These are phyloP conservation scores for Enteromius radiatus DNA, from an alignment of 2,797 vertebrate species.

Conservation along the genomic window DNA sequence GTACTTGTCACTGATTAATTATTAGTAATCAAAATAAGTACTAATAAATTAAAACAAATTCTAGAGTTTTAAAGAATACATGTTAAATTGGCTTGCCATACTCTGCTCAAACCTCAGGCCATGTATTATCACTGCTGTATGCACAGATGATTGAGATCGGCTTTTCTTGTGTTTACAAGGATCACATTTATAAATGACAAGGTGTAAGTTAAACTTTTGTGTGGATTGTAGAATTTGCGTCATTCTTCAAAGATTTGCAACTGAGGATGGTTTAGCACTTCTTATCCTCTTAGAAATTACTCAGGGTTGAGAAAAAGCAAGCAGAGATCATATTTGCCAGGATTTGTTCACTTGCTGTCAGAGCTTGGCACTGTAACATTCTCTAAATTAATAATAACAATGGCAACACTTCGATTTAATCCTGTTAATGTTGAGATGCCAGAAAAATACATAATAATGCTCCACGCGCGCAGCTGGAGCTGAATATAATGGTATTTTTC, in stretches of 20 bases:
- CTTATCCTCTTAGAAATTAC: constrained; percentile 9
- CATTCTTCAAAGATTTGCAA: not conserved
- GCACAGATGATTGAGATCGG: not conserved
- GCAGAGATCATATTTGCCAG: constrained; percentile 5
- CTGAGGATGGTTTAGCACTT: not conserved
- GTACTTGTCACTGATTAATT: not conserved
- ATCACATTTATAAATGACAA: not conserved
- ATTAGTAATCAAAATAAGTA: not conserved
- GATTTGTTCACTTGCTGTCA: constrained; percentile 15
- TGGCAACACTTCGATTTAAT: not conserved
- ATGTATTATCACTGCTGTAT: not conserved
- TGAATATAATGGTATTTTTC: not conserved
- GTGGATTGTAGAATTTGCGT: not conserved
- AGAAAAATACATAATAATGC: not conserved
- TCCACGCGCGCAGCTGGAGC: not conserved
- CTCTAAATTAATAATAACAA: not conserved
- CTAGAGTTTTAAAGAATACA: not conserved
- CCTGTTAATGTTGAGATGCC: not conserved
- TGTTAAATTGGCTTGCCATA: constrained; percentile 8
- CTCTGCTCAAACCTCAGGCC: not conserved
- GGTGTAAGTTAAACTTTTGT: not conserved
- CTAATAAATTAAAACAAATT: not conserved
- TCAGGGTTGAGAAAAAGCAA: not conserved
- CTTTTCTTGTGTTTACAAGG: not conserved
- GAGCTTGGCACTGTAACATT: not conserved